These are phyloP conservation scores for Hycleus phaleratus DNA, from an alignment of 1,140 invertebrate genomes.

Conservation along the genomic window DNA sequence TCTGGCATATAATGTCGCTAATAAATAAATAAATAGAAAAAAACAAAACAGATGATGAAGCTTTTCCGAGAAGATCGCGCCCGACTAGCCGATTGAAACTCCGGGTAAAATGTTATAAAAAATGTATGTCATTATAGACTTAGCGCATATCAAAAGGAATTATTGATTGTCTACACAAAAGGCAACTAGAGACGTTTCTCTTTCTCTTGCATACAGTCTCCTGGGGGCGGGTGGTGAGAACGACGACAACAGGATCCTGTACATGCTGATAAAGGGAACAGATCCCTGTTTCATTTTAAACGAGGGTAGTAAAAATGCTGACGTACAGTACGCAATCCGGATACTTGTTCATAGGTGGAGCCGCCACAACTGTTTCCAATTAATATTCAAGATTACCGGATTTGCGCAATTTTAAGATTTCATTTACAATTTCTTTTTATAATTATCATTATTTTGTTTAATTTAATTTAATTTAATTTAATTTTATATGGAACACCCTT, in stretches of 20 bases:
- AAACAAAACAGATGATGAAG: slow-evolving; percentile 11
- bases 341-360: slow-evolving; percentile 13
- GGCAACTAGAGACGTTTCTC: background rate
- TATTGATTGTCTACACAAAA: slow-evolving; percentile 28
- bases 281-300: slow-evolving; percentile 3
- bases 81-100: slow-evolving; percentile 12
- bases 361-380: background rate
- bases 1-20: too few species aligned
- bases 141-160: slow-evolving; percentile 33
- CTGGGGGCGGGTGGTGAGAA: background rate
- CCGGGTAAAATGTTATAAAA: slow-evolving; percentile 22
- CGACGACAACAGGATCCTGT: slow-evolving; percentile 6
- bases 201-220: too few species aligned
- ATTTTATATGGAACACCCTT: too few species aligned
- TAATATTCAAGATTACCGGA: too few species aligned
- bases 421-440: too few species aligned
- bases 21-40: too few species aligned
- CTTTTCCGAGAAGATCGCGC: slow-evolving; percentile 14
- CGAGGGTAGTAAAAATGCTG: slow-evolving; percentile 6
- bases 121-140: slow-evolving; percentile 30
- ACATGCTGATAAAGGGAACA: background rate
- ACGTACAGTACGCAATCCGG: slow-evolving; percentile 6
- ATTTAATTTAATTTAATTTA: too few species aligned
- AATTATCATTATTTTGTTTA: too few species aligned
- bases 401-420: too few species aligned